These are phyloP conservation scores for Corapipo altera DNA, from an alignment of 2,113 vertebrate species.

Conservation along the genomic window DNA sequence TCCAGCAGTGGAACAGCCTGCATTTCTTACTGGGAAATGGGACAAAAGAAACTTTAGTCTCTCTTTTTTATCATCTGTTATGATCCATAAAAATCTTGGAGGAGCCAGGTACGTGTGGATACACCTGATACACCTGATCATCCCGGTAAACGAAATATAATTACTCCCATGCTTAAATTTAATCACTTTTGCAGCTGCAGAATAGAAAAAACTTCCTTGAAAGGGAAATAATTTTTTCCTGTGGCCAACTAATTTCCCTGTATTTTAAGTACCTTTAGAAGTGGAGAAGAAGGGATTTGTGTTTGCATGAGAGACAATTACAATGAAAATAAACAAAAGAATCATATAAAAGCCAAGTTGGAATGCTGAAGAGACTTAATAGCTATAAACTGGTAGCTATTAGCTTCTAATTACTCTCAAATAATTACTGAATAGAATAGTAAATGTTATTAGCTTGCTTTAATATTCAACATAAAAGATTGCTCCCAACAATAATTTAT, in stretches of 20 bases:
- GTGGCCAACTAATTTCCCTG: not conserved
- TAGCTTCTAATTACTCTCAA: conserved; percentile 60
- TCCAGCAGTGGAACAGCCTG: not conserved
- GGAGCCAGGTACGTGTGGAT: not conserved
- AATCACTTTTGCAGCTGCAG: not conserved
- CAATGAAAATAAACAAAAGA: conserved; percentile 31
- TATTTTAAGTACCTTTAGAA: not conserved
- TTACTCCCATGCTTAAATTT: not conserved
- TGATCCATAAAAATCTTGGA: not conserved
- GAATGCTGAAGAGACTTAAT: conserved; percentile 33
- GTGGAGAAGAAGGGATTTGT: not conserved
- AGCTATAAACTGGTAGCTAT: conserved; percentile 52
- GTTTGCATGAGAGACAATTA: not conserved
- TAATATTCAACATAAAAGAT: conserved; percentile 59
- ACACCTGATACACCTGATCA: not conserved
- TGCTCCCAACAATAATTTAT: conserved; percentile 52
- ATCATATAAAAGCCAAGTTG: conserved; percentile 42
- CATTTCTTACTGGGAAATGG: not conserved
- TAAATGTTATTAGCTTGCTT: conserved; percentile 53
- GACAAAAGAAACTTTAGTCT: not conserved
- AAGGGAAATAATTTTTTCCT: not conserved
- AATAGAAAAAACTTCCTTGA: not conserved
- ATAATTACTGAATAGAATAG: conserved; percentile 65
- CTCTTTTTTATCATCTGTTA: not conserved
- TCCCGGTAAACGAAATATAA: not conserved